These are phyloP conservation scores for Atta cephalotes DNA, from an alignment of 1,140 invertebrate species.

Conservation along the genomic window DNA sequence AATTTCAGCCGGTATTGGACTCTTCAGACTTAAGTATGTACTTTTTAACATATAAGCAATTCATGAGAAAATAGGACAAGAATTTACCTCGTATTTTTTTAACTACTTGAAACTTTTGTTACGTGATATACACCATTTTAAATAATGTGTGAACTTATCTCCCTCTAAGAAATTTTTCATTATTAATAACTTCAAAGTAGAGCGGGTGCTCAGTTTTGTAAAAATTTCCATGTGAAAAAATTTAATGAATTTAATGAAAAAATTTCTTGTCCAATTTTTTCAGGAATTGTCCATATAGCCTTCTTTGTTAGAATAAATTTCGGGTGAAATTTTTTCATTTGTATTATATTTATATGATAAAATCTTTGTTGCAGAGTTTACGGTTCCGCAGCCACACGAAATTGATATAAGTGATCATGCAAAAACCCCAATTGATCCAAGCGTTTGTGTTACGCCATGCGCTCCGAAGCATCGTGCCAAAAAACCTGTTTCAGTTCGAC, in stretches of 20 bases:
- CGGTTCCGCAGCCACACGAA: slow-evolving; percentile 61
- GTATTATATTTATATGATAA: slow-evolving; percentile 24
- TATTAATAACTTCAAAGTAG: too few relatives aligned
- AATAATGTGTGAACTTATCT: too few relatives aligned
- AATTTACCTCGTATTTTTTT: too few relatives aligned
- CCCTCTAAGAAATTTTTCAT: too few relatives aligned
- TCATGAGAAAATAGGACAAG: too few relatives aligned
- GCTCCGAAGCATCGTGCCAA: neutral
- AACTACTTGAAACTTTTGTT: too few relatives aligned
- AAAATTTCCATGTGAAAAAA: too few relatives aligned
- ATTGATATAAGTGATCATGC: slow-evolving; percentile 64
- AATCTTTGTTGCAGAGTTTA: slow-evolving; percentile 71
- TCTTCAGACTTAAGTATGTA: slow-evolving; percentile 50
- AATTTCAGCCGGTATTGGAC: slow-evolving; percentile 48
- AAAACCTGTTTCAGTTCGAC: slow-evolving; percentile 51
- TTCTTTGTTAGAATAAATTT: neutral
- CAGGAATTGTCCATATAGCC: neutral
- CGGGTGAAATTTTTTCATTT: neutral
- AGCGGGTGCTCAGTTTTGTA: too few relatives aligned
- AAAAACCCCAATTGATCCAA: neutral
- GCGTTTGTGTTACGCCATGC: slow-evolving; percentile 68
- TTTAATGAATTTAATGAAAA: too few relatives aligned
- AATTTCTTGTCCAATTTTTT: too few relatives aligned
- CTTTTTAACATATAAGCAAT: neutral
- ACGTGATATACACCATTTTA: too few relatives aligned